phyloP scores from a whole-genome alignment of 1,140 invertebrate genomes.

The Trigoniulus corallinus region DNA sequence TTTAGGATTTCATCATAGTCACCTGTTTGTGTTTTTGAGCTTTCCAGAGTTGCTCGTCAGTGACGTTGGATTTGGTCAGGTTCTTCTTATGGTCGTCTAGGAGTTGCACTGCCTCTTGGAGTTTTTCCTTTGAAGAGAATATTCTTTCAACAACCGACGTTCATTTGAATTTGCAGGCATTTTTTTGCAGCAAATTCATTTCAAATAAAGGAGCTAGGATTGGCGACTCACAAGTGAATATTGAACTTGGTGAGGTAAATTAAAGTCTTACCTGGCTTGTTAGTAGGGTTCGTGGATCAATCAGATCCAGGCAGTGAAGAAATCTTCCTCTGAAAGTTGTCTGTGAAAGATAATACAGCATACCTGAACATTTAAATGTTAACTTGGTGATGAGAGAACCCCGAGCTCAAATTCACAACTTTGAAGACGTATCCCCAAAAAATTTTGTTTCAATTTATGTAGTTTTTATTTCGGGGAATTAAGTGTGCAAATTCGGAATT shows the following conservation, averaged over 20 bases:
- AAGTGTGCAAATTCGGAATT: too few species aligned
- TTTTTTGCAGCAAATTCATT: too few species aligned
- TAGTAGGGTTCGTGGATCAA: constrained; percentile 28
- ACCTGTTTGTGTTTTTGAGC: constrained; percentile 34
- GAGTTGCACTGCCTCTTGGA: constrained; percentile 23
- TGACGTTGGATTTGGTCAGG: constrained; percentile 16
- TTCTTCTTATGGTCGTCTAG: constrained; percentile 23
- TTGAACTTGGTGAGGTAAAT: too few species aligned
- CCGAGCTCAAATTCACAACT: too few species aligned
- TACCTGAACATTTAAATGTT: neutral
- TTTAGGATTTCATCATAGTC: neutral
- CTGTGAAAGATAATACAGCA: constrained; percentile 16
- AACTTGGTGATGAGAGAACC: too few species aligned
- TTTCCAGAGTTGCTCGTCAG: constrained; percentile 29
- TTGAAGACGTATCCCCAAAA: too few species aligned
- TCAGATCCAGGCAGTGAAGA: constrained; percentile 28
- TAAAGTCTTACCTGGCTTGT: constrained; percentile 17
- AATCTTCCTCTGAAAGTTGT: constrained; percentile 27
- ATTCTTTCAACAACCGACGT: too few species aligned
- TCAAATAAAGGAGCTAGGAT: too few species aligned
- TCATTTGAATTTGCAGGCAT: too few species aligned
- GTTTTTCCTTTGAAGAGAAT: constrained; percentile 20
- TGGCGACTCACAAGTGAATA: too few species aligned
- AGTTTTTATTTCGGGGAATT: too few species aligned
- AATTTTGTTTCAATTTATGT: too few species aligned